Percentiles rank a stretch among this genome's conserved stretches.
These are phyloP conservation scores for Tetramorium alpestre DNA, from an alignment of 1,140 invertebrate species.

Conservation along the genomic window DNA sequence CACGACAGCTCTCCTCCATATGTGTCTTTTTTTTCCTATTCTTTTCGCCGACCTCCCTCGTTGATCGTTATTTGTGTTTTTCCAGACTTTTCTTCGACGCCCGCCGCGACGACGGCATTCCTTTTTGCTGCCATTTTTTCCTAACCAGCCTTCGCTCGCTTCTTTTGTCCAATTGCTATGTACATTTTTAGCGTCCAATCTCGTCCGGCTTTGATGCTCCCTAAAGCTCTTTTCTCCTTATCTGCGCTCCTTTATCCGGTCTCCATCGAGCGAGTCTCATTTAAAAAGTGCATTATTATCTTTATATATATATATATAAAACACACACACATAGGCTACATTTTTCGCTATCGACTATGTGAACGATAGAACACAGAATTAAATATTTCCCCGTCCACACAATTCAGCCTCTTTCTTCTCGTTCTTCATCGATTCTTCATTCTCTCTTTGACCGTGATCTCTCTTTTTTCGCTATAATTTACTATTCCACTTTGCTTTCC, in stretches of 20 bases:
- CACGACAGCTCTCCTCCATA: not conserved
- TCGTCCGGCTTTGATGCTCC: constrained; percentile 57
- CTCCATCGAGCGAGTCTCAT: constrained; percentile 55
- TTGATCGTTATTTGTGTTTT: constrained; percentile 62
- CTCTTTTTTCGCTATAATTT: constrained; percentile 41
- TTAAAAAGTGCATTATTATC: constrained; percentile 61
- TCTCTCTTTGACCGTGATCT: constrained; percentile 26
- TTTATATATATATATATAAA: constrained; percentile 15
- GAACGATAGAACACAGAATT: constrained; percentile 46
- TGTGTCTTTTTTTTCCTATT: not conserved
- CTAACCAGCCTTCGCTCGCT: constrained; percentile 13
- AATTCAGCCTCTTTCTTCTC: constrained; percentile 17
- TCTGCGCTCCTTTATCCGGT: constrained; percentile 44
- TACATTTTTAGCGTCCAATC: constrained; percentile 62
- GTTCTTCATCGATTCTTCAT: constrained; percentile 38
- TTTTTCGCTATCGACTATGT: not conserved
- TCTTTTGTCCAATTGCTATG: constrained; percentile 61
- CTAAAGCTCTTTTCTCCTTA: constrained; percentile 60
- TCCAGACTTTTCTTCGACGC: constrained; percentile 41
- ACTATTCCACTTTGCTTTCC: constrained; percentile 49
- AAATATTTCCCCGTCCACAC: constrained; percentile 46
- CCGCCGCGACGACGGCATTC: constrained; percentile 22
- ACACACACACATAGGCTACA: constrained; percentile 10
- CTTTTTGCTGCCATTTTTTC: constrained; percentile 24
- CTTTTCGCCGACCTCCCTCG: constrained; percentile 20